Conservation (phyloP, 2,888 invertebrate species). For the Thecocarcelia acutangulata region DNA sequence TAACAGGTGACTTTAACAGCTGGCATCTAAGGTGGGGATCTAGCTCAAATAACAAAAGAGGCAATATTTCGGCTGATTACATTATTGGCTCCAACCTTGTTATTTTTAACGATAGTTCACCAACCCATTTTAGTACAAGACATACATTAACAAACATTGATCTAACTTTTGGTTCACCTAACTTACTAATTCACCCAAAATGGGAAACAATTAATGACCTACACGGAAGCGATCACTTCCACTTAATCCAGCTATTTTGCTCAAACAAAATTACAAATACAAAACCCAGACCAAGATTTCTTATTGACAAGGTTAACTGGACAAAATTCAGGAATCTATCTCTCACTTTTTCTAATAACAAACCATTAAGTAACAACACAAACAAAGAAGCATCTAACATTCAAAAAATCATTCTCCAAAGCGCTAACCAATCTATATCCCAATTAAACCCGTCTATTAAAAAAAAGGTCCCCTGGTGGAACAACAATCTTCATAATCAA, state of each 20-base stretch:
- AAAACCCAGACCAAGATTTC: slow-evolving; percentile 3
- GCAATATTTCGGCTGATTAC: no score
- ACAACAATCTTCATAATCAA: no score
- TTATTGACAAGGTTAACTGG: slow-evolving; percentile 9
- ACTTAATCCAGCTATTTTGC: slow-evolving; percentile 15
- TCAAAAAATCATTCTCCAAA: slow-evolving; percentile 35
- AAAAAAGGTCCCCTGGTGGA: slow-evolving; percentile 39
- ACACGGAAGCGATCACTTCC: slow-evolving; percentile 56
- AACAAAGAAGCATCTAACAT: slow-evolving; percentile 52
- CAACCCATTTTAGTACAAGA: slow-evolving; percentile 66
- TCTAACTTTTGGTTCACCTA: slow-evolving; percentile 56
- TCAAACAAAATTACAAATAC: neutral
- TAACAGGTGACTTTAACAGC: slow-evolving; percentile 45
- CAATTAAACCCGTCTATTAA: neutral
- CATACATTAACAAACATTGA: slow-evolving; percentile 64
- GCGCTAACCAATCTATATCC: no score
- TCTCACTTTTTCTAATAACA: neutral
- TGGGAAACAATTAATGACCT: slow-evolving; percentile 49
- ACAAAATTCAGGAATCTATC: no score
- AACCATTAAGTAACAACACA: neutral
- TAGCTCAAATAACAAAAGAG: no score
- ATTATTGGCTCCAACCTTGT: slow-evolving; percentile 39
- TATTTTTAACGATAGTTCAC: slow-evolving; percentile 56
- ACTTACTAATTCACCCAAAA: slow-evolving; percentile 15
- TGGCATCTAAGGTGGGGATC: slow-evolving; percentile 51